Conservation (phyloP, 2,797 vertebrate genomes). For the Telmatherina bonti region DNA sequence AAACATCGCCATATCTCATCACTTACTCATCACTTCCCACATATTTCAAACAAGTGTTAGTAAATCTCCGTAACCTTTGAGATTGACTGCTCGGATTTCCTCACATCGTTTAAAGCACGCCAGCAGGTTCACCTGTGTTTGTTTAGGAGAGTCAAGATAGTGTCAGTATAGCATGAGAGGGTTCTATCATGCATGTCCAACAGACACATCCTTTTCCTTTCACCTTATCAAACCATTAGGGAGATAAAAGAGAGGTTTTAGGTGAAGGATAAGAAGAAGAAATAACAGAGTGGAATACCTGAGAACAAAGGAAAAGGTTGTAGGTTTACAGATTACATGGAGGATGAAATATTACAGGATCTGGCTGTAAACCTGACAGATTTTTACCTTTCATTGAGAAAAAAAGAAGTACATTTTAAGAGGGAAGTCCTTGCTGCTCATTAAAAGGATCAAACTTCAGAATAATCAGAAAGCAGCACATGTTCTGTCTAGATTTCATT, state of each 20-base stretch:
- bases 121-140: conserved; percentile 36
- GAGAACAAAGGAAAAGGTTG: neutral
- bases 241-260: conserved; percentile 16
- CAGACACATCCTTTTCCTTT: conserved; percentile 17
- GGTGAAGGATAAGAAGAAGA: neutral
- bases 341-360: conserved; percentile 22
- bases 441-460: conserved; percentile 27
- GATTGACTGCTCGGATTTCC: neutral
- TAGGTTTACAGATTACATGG: neutral
- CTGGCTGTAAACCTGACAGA: conserved; percentile 25
- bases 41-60: neutral
- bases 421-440: conserved; percentile 17
- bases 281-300: neutral
- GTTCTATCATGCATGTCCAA: neutral
- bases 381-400: neutral
- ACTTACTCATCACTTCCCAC: neutral
- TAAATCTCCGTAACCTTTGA: neutral
- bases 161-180: conserved; percentile 12
- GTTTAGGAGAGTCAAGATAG: conserved; percentile 5
- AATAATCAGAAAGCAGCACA: conserved; percentile 20
- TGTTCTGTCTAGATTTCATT: conserved; percentile 31
- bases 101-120: neutral
- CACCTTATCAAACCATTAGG: neutral
- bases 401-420: neutral
- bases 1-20: neutral